A percentile compares a stretch with the other conserved stretches of the same genome.
These are phyloP conservation scores for Tricholauxania praeusta DNA, from an alignment of 2,888 invertebrate species.

Conservation along the genomic window DNA sequence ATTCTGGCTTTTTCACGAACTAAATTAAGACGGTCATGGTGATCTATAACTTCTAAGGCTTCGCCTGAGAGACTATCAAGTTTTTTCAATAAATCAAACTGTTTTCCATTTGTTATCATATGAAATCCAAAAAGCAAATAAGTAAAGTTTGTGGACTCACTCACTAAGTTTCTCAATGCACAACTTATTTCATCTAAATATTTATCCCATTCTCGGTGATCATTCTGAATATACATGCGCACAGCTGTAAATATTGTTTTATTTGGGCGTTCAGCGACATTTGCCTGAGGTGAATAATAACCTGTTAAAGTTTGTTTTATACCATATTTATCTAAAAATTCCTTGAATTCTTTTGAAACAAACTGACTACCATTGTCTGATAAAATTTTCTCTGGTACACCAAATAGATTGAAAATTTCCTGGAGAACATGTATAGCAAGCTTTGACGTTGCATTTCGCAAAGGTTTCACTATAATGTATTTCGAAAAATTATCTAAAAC, in stretches of 20 bases:
- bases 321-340: not conserved
- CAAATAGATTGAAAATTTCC: not conserved
- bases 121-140: slow-evolving; percentile 1
- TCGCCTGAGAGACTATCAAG: slow-evolving; percentile 9
- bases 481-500: not conserved
- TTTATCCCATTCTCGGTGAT: not conserved
- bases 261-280: not conserved
- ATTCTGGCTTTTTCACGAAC: not conserved
- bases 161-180: not conserved
- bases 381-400: slow-evolving; percentile 2
- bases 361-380: slow-evolving; percentile 16
- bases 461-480: not conserved
- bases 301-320: not conserved
- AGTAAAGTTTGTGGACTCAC: not conserved
- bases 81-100: slow-evolving; percentile 9
- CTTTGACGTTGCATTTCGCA: not conserved
- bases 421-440: not conserved
- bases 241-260: not conserved
- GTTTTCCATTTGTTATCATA: not conserved
- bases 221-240: not conserved
- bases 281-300: slow-evolving; percentile 1
- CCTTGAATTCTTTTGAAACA: slow-evolving; percentile 8
- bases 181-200: slow-evolving; percentile 1
- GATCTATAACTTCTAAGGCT: not conserved
- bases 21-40: not conserved